These are phyloP conservation scores for Desmophyllum pertusum DNA, from an alignment of 92 coral and sea anemone species.

Conservation along the genomic window DNA sequence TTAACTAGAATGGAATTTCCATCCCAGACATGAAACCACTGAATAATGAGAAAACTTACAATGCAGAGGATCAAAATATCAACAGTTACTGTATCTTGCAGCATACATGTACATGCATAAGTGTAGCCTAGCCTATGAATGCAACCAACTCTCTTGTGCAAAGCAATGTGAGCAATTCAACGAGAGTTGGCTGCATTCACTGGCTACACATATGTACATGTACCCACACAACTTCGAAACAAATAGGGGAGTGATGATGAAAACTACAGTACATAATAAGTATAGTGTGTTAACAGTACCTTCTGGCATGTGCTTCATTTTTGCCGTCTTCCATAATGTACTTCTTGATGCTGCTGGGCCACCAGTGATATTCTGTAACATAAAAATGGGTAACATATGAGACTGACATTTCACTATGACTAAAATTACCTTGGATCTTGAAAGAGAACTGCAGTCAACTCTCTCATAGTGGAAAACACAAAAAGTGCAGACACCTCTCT, in stretches of 20 bases:
- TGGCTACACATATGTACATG: neutral
- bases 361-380: conserved; percentile 72
- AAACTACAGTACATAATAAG: neutral
- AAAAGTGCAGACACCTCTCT: too few species aligned
- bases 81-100: too few species aligned
- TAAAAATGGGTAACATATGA: neutral
- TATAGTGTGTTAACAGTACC: conserved; percentile 61
- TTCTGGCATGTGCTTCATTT: conserved; percentile 94
- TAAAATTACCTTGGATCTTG: too few species aligned
- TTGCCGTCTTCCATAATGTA: conserved; percentile 93
- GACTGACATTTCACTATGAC: too few species aligned
- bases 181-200: neutral
- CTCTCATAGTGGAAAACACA: too few species aligned
- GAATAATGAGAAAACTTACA: too few species aligned
- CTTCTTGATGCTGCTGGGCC: conserved; percentile 92
- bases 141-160: neutral
- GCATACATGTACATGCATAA: too few species aligned
- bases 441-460: too few species aligned
- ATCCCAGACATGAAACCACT: too few species aligned
- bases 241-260: neutral
- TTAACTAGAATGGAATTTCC: too few species aligned
- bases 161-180: neutral
- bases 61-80: too few species aligned
- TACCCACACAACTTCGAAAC: too few species aligned
- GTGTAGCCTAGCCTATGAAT: neutral